Evolutionary conservation across 2,797 vertebrate genomes (phyloP).

Genomic region (Sphenodon punctatus): DNA sequence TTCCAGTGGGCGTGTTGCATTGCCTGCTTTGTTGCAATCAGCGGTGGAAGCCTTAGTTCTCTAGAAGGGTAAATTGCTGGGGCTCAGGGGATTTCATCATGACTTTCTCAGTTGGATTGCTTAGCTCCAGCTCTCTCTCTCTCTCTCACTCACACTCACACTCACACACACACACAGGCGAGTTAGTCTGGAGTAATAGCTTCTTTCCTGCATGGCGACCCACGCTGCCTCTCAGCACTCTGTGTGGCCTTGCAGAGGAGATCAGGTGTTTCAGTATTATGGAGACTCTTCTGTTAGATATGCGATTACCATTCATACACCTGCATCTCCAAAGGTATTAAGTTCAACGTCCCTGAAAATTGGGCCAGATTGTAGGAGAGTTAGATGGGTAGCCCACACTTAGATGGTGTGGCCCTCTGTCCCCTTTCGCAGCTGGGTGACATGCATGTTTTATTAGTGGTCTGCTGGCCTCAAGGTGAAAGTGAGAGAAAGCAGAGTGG

Average conservation of each 20-base stretch:
- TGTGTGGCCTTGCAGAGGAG: neutral
- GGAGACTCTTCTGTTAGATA: neutral
- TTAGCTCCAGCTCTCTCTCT: neutral
- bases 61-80: neutral
- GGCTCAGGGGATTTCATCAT: neutral
- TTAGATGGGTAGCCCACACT: no score
- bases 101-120: neutral
- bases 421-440: no score
- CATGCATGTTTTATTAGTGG: no score
- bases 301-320: accelerated
- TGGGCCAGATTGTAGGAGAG: neutral
- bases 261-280: neutral
- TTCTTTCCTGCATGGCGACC: no score
- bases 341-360: neutral
- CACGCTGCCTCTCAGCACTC: neutral
- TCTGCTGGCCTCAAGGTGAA: no score
- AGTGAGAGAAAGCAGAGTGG: no score
- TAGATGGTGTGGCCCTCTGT: no score
- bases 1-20: neutral
- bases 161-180: no score
- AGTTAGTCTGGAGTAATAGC: no score
- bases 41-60: neutral
- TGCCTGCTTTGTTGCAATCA: neutral
- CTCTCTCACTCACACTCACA: no score
- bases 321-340: neutral